Evolutionary conservation across 2,113 vertebrate species (phyloP), one percentile per base, ranked within the genome.

Genomic region (Sarotherodon lohbergeri): DNA sequence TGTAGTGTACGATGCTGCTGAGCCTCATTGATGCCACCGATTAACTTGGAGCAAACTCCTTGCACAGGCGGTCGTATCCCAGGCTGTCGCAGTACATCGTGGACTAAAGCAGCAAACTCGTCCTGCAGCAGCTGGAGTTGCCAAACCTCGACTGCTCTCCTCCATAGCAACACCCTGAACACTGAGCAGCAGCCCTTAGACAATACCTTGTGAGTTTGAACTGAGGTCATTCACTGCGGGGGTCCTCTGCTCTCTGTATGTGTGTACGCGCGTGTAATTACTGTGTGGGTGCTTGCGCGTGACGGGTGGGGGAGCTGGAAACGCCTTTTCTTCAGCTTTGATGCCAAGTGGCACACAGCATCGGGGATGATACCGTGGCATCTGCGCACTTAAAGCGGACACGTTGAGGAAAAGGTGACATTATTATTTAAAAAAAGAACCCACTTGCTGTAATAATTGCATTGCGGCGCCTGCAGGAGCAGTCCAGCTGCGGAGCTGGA

Each of bases 151-250:
- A 81, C 85, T 84, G 80, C 83, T 87, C 19, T 90, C 86, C 88
- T 89, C 95, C 96, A 94, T 94, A 94, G 95, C 95, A 95, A 95
- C 95, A 95, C 92, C 80, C 90, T 54, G 88, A 88, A 78, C 81
- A 89, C 87, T 17, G 13, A 88, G 59, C 85, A 85, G 89, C 91
- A 88, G 80, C 79, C 84, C 84, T 59, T 88, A 94, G 89, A 94
- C 94, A 95, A 94, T 90, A 91, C 88, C 80, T 63, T 19, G 61
- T 19, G 88, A 89, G 91, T 92, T 85, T 89, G 63, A 86, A 84
- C 89, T 80, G 92, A 93, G 93, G 95, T 93, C 94, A 94, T 83
- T 79, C 92, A 89, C 88, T 93, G 93, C 87, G 36, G 94, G 91
- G 89, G 88, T 86, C 85, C 83, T 59, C 55, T 52, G 27, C 48